Evolutionary conservation across 2,888 invertebrate species (phyloP).

Genomic region (Temnothorax rugatulus): DNA sequence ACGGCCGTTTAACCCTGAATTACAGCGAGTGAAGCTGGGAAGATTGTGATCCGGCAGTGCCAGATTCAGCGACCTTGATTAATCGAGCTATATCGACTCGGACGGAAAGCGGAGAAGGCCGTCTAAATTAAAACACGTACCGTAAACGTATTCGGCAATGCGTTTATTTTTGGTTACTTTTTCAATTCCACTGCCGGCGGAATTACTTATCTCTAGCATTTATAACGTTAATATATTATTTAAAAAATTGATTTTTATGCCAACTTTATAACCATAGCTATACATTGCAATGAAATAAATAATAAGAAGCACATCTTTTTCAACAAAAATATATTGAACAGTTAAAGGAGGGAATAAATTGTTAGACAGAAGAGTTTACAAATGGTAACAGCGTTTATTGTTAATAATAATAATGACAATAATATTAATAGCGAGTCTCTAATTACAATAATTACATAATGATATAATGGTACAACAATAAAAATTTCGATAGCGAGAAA

Average conservation of each 20-base stretch:
- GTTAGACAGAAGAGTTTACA: constrained; percentile 75
- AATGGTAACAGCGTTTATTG: constrained; percentile 86
- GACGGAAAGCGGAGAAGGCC: constrained; percentile 14
- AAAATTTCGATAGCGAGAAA: constrained; percentile 82
- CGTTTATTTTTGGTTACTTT: neutral
- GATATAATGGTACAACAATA: constrained; percentile 85
- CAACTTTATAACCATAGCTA: neutral
- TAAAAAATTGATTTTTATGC: neutral
- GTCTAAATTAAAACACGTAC: constrained; percentile 7
- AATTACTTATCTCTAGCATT: neutral
- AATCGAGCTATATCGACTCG: constrained; percentile 63
- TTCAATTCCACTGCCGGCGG: neutral
- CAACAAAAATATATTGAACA: neutral
- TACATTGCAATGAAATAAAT: neutral
- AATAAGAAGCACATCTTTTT: neutral
- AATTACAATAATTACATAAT: constrained; percentile 86
- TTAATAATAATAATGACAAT: constrained; percentile 82
- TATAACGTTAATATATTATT: neutral
- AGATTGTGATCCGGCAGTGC: constrained; percentile 62
- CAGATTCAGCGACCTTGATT: constrained; percentile 74
- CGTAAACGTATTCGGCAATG: neutral
- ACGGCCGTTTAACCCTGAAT: constrained; percentile 77
- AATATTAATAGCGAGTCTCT: constrained; percentile 84
- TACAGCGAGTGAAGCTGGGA: constrained; percentile 63
- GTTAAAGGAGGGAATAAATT: neutral